Base-by-base conservation (phyloP, 2,888 invertebrate species). In the Eristalis intricaria region DNA sequence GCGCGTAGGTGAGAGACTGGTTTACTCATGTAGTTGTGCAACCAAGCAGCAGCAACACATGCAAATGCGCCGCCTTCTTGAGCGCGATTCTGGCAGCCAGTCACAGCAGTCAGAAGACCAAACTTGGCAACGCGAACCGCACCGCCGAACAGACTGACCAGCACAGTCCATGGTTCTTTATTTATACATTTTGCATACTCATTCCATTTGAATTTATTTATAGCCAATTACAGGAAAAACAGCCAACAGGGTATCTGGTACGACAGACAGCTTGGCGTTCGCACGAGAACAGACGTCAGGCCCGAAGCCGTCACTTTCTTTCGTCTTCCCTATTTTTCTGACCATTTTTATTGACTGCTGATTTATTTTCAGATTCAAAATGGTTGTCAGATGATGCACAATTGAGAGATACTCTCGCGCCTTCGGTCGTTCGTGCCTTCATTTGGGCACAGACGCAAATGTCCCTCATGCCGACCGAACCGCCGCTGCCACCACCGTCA, bases 221-320 rank as follows among this genome's bases (percentile, higher is more conserved):
- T 86, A 64, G 86, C 78, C 77, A 74, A 78, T 32, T 86, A 78
- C 86, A 86, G 50, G 50, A 7, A 19, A 50, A 38, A 19, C 19
- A 78, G 4, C 78, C 65, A 78, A 83, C 70, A 66, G 70, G 70
- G 80, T 85, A 74, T 82, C 86, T 84, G 22, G 60, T 73, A 84
- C 84, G 84, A 87, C 87, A 87, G 87, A 87, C 87, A 87, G 87
- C 84, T 84, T 87, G 87, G 87, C 84, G 76, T 79, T 73, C 32
- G 73, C 40, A 38, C 65, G 23, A 73, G 43, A 8, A 50, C 50
- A 74, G 61, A 19, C 60, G 23, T 19, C 43, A 63, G 63, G 43
- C 29, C 60, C 38, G 38, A 32, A 74, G 40, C 32, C 22, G 40
- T 56, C 43, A 15, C 29, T 66, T 64, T 35, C 43, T 38, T n/a